Evolutionary conservation across 2,888 invertebrate genomes (phyloP).

Genomic region (Odiellus spinosus): DNA sequence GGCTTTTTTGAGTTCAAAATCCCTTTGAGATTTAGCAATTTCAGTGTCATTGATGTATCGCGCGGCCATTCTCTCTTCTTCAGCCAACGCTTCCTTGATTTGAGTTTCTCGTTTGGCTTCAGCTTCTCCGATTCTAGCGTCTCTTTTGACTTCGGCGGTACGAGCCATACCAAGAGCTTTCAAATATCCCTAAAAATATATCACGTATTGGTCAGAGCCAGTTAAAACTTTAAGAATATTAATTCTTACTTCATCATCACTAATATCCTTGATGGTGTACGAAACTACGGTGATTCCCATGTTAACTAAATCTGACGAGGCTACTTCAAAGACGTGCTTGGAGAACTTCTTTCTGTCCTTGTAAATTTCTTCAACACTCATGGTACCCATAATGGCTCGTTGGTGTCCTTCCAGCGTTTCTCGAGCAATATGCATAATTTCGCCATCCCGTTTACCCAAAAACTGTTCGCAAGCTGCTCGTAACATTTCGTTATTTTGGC

Average conservation of each 20-base stretch:
- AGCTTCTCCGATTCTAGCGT: conserved; percentile 92
- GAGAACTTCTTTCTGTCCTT: conserved; percentile 91
- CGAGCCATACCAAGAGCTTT: conserved; percentile 87
- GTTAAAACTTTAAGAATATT: no score
- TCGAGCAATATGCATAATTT: conserved; percentile 77
- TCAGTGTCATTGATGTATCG: conserved; percentile 85
- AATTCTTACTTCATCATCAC: conserved; percentile 86
- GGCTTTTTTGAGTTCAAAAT: conserved; percentile 92
- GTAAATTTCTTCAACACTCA: conserved; percentile 93
- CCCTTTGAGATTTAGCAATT: conserved; percentile 88
- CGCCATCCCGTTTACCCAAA: conserved; percentile 67
- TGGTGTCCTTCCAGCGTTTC: conserved; percentile 87
- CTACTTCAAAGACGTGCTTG: conserved; percentile 78
- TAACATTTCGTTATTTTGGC: conserved; percentile 75
- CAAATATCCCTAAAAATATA: conserved; percentile 56
- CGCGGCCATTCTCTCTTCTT: conserved; percentile 88
- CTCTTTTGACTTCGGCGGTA: conserved; percentile 85
- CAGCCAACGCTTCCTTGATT: conserved; percentile 87
- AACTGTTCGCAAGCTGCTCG: conserved; percentile 87
- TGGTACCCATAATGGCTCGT: conserved; percentile 87
- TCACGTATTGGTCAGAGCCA: no score
- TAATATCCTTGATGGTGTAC: conserved; percentile 81
- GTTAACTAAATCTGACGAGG: conserved; percentile 82
- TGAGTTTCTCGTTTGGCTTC: conserved; percentile 79
- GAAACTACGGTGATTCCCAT: conserved; percentile 94